Percentiles rank a stretch among this genome's conserved stretches.
phyloP scores from a whole-genome alignment of 2,888 invertebrate species.

The Sphinx pinastri region DNA sequence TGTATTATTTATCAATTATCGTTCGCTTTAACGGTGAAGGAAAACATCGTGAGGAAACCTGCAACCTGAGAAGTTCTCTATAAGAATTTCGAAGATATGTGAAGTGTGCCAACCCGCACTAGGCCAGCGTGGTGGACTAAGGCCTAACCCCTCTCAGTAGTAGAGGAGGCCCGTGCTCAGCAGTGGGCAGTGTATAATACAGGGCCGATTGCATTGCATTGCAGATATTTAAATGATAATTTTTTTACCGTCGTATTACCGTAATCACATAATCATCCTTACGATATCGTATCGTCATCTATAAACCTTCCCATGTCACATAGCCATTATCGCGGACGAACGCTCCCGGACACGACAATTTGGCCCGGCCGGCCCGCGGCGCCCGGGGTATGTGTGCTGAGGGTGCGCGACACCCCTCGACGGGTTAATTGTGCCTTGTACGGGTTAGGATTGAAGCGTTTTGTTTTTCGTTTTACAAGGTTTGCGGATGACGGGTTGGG shows the following conservation, averaged over 20 bases:
- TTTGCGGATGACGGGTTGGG: conserved; percentile 10
- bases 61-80: no score
- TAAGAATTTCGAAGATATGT: no score
- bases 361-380: conserved; percentile 30
- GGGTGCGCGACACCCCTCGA: conserved; percentile 15
- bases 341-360: conserved; percentile 51
- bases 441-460: background rate
- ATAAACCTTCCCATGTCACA: conserved; percentile 42
- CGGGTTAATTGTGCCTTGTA: conserved; percentile 11
- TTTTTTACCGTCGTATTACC: background rate
- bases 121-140: no score
- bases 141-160: no score
- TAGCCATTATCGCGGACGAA: conserved; percentile 49
- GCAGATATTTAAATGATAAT: no score
- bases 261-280: background rate
- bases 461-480: background rate
- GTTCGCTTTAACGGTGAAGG: no score
- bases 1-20: no score
- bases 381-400: background rate
- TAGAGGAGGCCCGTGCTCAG: no score
- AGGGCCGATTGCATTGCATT: no score
- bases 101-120: no score
- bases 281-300: conserved; percentile 32
- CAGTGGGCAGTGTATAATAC: no score
- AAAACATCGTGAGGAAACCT: no score